Evolutionary conservation across 2,888 invertebrate genomes (phyloP), one percentile per base, ranked within the genome.

Genomic region (Aricia artaxerxes): DNA sequence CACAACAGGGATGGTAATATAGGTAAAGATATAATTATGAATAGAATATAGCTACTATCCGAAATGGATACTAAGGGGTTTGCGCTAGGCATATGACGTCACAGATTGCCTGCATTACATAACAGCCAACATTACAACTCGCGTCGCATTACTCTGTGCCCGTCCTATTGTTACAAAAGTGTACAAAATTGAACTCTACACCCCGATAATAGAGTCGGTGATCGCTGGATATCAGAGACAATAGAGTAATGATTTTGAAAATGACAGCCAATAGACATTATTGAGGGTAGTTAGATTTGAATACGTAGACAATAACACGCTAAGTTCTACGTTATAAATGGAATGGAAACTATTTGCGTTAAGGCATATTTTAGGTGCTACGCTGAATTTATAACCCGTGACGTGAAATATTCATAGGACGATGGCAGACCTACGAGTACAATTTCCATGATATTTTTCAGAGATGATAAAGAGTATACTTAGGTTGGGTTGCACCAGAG

Each of bases 241-340:
- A 35, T 57, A 61, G 73, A 44, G 73, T 73, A 73, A 60, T 75
- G 73, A 75, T 60, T 60, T 35, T 13, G 38, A 44, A 61, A 78
- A 78, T 60, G 73, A 75, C 73, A 60, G 44, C 73, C 78, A 31
- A 60, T 60, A 78, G 73, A 75, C 75, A 78, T 73, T 73, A 78
- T 60, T 60, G 78, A 2, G 31, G 78, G 73, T 73, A 73, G 78
- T 78, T 78, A 40, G 60, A 78, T 73, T 73, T 78, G 78, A 78
- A 78, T 73, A 78, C 72, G 53, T 53, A 78, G 69, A 78, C 78
- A 60, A 78, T 78, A 60, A 57, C 78, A 38, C 38, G 31, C n/a
- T 72, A 44, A 78, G 73, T 78, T 5, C 11, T 35, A 9, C 53
- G 35, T 57, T 53, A 75, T 31, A 57, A 35, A 44, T 44, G n/a